Base-by-base conservation (phyloP, 2,797 vertebrate species). In the Tapera naevia region DNA sequence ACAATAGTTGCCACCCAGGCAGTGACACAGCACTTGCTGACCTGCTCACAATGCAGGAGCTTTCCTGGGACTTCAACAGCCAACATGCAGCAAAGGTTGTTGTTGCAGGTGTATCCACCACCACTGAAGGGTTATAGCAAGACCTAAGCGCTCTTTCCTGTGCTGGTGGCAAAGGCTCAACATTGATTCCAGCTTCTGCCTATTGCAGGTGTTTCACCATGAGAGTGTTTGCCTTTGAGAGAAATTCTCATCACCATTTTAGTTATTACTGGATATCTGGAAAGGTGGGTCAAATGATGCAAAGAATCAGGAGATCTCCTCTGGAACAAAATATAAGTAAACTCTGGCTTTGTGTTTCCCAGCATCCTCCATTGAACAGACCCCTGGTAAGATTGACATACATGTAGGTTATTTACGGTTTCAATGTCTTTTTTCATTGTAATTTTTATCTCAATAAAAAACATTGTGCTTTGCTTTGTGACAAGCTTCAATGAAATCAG, bases 101-200 rank as follows among this genome's bases (percentile, higher is more conserved):
- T 39, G 15, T 37, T 86, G 16, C 2, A 35, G 50, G 8, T 22
- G 13, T 32, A n/a, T 10, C 51, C 53, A 56, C 35, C 32, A 28
- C 13, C 54, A 28, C 37, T 46, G 41, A 50, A 65, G 33, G 21
- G 25, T 24, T 33, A 2, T 2, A 54, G 28, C 1, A 61, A 65
- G 35, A 41, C 14, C 51, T 28, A 0, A 0, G 0, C 54, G 10
- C 24, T 64, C 57, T 24, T 57, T 54, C 14, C 21, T 57, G 24
- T 33, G 23, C 28, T 69, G 3, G 0, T 13, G 27, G 51, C 46
- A 64, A 23, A 64, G 41, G 33, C 5, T 41, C 41, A 10, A 41
- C 41, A 41, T 17, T 0, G 0, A 43, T 70, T 91, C 64, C 51
- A 75, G 25, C 24, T 61, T 19, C 69, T 67, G 48, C 7, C 19